Conservation (phyloP, 2,113 vertebrate species). For the human (Homo sapiens) region GRCh38 chr9:92882001-92882500, state of each 20-base stretch:
- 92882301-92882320: neutral
- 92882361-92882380: neutral
- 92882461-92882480: neutral
- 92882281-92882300: neutral
- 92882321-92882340: neutral
- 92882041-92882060: too few relatives aligned
- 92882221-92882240: neutral
- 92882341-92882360: neutral
- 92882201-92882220: neutral
- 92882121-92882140: neutral
- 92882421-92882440: neutral
- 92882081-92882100: neutral
- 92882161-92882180: neutral
- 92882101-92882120: neutral
- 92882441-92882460: too few relatives aligned
- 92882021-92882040: too few relatives aligned
- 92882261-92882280: neutral
- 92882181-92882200: neutral
- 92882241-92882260: neutral
- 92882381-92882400: neutral
- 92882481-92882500: constrained; percentile 30
- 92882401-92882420: neutral
- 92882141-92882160: neutral
- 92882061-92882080: neutral
- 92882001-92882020: too few relatives aligned